Evolutionary conservation across 2,888 invertebrate genomes (phyloP).

Genomic region (Lamellibrachia satsuma): DNA sequence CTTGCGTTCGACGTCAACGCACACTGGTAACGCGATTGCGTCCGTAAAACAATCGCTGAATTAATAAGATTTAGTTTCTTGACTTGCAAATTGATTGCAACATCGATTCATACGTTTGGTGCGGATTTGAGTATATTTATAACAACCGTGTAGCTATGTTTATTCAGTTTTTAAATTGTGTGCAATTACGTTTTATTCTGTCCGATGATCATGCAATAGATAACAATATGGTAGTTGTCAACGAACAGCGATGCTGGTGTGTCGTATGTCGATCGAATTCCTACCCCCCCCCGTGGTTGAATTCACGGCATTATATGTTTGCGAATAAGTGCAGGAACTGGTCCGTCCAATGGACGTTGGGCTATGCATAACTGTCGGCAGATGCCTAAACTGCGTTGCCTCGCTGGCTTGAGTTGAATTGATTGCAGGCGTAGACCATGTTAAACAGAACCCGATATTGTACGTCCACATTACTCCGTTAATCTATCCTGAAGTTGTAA

Average conservation of each 20-base stretch:
- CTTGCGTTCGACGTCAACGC: neutral
- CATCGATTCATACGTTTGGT: neutral
- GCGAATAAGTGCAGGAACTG: neutral
- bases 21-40: neutral
- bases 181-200: neutral
- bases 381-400: neutral
- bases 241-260: neutral
- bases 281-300: neutral
- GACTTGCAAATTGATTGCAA: neutral
- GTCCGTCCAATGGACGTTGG: neutral
- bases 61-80: neutral
- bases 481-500: neutral
- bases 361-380: neutral
- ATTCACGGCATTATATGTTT: neutral
- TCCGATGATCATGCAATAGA: neutral
- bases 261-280: neutral
- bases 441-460: neutral
- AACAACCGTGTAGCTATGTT: slow-evolving; percentile 4
- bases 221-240: neutral
- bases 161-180: neutral
- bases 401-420: neutral
- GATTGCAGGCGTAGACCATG: neutral
- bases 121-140: neutral
- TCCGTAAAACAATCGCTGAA: neutral
- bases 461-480: neutral